Evolutionary conservation across 2,797 vertebrate genomes (phyloP).

Genomic region (Margarornis squamiger): DNA sequence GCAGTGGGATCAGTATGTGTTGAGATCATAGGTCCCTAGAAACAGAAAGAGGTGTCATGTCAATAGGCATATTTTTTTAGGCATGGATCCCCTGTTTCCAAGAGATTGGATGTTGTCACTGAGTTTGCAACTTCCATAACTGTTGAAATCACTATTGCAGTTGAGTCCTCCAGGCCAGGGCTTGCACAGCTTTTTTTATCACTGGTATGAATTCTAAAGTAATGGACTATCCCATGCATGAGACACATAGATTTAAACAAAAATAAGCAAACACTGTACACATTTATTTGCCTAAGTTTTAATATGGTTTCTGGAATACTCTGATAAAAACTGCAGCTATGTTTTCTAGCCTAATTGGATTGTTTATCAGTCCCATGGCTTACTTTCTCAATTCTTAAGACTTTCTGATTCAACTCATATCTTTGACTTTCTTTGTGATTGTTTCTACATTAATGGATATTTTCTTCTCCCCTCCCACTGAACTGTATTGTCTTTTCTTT

Average conservation of each 20-base stretch:
- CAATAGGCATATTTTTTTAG: neutral
- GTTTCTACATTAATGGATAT: neutral
- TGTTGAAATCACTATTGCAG: neutral
- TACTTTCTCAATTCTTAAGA: neutral
- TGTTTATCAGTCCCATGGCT: neutral
- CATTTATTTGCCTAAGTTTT: neutral
- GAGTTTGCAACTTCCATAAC: fast-evolving
- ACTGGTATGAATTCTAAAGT: neutral
- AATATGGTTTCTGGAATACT: neutral
- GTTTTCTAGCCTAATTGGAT: neutral
- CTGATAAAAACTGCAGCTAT: neutral
- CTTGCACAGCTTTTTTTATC: neutral
- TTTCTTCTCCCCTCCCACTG: neutral
- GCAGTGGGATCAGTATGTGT: no score
- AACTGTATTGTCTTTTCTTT: neutral
- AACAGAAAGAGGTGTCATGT: neutral
- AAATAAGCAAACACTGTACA: neutral
- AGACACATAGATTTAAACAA: neutral
- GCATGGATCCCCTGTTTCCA: neutral
- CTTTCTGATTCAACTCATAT: neutral
- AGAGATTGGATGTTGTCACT: neutral
- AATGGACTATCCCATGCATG: neutral
- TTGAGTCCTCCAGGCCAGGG: neutral
- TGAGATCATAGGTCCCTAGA: neutral
- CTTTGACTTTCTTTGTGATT: neutral